Evolutionary conservation across 2,888 invertebrate genomes (phyloP).

Genomic region (Hypsopygia costalis): DNA sequence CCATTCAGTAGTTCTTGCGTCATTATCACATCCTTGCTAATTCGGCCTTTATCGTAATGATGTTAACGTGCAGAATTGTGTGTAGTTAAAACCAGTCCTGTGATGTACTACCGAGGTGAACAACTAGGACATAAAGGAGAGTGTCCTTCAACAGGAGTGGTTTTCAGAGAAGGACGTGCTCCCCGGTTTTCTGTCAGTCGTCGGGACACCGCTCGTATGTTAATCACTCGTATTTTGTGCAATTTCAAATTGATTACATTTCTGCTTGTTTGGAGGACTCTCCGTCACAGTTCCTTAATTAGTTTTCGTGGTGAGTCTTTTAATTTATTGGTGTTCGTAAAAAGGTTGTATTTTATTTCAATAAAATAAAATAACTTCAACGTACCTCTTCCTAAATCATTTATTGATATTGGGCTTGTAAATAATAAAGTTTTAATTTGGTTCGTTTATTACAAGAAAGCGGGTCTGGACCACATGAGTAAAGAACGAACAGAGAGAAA

Average conservation of each 20-base stretch:
- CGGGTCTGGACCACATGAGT: no score
- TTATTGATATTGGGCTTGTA: no score
- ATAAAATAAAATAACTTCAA: no score
- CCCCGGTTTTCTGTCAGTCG: conserved; percentile 61
- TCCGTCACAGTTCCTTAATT: conserved; percentile 6
- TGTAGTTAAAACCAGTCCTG: conserved; percentile 12
- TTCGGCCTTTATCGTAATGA: conserved; percentile 30
- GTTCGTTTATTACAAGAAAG: no score
- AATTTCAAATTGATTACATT: conserved; percentile 1
- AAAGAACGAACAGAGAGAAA: no score
- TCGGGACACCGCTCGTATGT: conserved; percentile 38
- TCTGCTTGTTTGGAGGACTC: conserved; percentile 1
- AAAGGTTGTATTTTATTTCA: no score
- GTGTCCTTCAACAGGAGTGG: conserved; percentile 64
- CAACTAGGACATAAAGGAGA: conserved; percentile 65
- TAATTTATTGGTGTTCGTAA: background rate
- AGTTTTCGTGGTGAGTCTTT: conserved; percentile 13
- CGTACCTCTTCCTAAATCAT: no score
- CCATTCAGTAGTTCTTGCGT: conserved; percentile 55
- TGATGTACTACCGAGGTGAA: conserved; percentile 51
- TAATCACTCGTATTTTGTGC: conserved; percentile 29
- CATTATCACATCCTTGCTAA: conserved; percentile 25
- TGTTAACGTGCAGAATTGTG: conserved; percentile 22
- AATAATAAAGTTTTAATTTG: no score
- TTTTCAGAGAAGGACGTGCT: conserved; percentile 56